Evolutionary conservation across 2,888 invertebrate genomes (phyloP), one percentile per base, ranked within the genome.

Genomic region (Lamellibrachia columna): DNA sequence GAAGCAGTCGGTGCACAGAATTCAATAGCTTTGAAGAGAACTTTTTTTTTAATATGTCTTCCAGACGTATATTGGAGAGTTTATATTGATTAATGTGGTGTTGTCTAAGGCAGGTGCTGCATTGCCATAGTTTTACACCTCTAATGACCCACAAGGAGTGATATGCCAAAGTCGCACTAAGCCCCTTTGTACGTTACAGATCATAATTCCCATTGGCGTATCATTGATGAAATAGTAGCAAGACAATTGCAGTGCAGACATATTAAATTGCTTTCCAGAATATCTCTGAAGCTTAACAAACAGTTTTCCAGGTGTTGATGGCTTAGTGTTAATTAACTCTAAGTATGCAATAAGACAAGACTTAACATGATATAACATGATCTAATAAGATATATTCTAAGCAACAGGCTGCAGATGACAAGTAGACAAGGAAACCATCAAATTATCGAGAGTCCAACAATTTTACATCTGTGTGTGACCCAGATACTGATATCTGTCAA

Each of bases 21-120:
- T 75, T 75, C 75, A 75, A 75, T 75, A 75, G 75, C 75, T 75
- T n/a, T 75, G 75, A 75, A 75, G 75, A 75, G 75, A 75, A 75
- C 15, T 6, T 6, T 75, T 75, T 75, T 75, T 75, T 75, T 15
- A 6, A 22, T 15, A 75, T 75, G 22, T 75, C n/a, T 75, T 75
- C 22, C n/a, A 75, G 75, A 11, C 75, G 3, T 75, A 75, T 75
- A 75, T 22, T 75, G 75, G 75, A 75, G 75, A n/a, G n/a, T 75
- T 75, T 22, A 75, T 75, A n/a, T 22, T 22, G 75, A 75, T 75
- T 75, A 75, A 75, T 22, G 15, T 15, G n/a, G 15, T 11, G 22
- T 75, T 75, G 22, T 75, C n/a, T 75, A n/a, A 75, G 75, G 22
- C 75, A 75, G 75, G 22, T 22, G 22, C 2, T 15, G 6, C 75